These are phyloP conservation scores for Thrips palmi DNA, from an alignment of 1,140 invertebrate species.

Conservation along the genomic window DNA sequence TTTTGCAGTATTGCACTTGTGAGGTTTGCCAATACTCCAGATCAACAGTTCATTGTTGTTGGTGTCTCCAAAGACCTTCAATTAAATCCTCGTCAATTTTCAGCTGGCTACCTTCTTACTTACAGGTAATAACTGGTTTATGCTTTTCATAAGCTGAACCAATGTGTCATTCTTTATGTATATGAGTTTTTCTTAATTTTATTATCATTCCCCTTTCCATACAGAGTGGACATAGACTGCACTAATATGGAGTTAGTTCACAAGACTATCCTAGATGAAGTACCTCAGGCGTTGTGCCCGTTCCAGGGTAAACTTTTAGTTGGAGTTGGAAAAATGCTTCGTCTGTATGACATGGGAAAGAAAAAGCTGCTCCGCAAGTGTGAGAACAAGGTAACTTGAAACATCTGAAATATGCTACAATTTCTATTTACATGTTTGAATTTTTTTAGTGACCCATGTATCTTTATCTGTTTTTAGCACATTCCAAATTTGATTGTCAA, in stretches of 20 bases:
- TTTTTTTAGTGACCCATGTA: constrained; percentile 5
- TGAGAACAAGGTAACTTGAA: constrained; percentile 70
- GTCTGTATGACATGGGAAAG: constrained; percentile 94
- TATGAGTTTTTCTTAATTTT: constrained; percentile 15
- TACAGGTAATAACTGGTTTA: constrained; percentile 43
- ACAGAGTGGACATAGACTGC: constrained; percentile 43
- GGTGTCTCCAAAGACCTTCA: constrained; percentile 83
- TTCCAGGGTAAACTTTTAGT: constrained; percentile 86
- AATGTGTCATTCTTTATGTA: neutral
- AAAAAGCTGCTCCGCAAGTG: constrained; percentile 94
- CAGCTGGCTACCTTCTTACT: constrained; percentile 68
- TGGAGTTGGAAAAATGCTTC: constrained; percentile 76
- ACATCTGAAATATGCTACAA: neutral
- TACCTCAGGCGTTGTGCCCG: constrained; percentile 70
- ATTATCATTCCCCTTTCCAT: constrained; percentile 12
- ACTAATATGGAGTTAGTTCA: constrained; percentile 79
- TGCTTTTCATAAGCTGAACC: neutral
- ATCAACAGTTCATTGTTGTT: constrained; percentile 57
- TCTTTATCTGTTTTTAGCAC: constrained; percentile 38
- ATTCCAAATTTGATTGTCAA: constrained; percentile 88
- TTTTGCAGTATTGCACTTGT: constrained; percentile 44
- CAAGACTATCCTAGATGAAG: constrained; percentile 85
- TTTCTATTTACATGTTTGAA: neutral
- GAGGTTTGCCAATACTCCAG: constrained; percentile 47
- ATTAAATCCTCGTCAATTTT: constrained; percentile 64